Evolutionary conservation across 2,888 invertebrate species (phyloP), one percentile per base, ranked within the genome.

Genomic region (Tetropium fuscum): DNA sequence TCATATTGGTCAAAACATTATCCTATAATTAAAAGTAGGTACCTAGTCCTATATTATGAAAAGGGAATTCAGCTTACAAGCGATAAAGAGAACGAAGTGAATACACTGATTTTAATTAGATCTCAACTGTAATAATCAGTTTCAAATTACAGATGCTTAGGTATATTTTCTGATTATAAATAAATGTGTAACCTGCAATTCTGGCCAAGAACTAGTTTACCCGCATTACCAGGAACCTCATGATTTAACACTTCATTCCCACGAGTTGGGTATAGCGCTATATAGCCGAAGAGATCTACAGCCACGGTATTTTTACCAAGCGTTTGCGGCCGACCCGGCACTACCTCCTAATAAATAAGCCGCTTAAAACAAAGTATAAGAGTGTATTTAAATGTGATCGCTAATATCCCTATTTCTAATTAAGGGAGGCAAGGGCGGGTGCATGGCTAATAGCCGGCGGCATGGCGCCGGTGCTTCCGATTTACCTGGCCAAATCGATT

Each of bases 401-500:
- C 69, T 72, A 74, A 73, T 74, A 70, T 69, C 66, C 63, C 71
- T 54, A 58, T 72, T 75, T 71, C 69, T 76, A 77, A 77, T 76
- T 76, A 76, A 76, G 74, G 72, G 74, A 72, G 73, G 72, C 66
- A 66, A 70, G 69, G 74, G 71, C 69, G 72, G 65, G 66, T 43
- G 67, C 58, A 63, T 58, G 68, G 66, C 68, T 66, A 72, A 74
- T 69, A 64, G 75, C 75, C 77, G 77, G 68, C 77, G 74, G 75
- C 69, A 70, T 74, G 77, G 77, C 77, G 77, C 76, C 77, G 64
- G 62, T 70, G 76, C 75, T 77, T 76, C 77, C 75, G 76, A 77
- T 75, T 75, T 77, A 75, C 75, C 75, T 75, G 68, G 71, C 72
- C 72, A 72, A 77, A 75, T 77, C 75, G 76, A 76, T 77, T 77